phyloP scores from a whole-genome alignment of 35 echinoderm and acorn worm species.

The Stichopus chloronotus region DNA sequence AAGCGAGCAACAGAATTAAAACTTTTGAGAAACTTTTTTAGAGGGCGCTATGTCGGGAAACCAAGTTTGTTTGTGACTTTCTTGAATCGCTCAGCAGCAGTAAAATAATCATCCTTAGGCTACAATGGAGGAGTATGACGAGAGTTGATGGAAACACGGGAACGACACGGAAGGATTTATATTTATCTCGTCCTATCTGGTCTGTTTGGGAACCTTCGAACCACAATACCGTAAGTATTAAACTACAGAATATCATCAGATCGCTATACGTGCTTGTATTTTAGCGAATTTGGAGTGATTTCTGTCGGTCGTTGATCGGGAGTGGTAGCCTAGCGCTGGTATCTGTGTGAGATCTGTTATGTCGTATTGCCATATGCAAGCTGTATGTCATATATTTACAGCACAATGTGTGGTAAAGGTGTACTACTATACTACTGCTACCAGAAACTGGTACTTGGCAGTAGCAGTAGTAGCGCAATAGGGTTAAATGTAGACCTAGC shows the following conservation, averaged over 20 bases:
- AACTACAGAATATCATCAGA: neutral
- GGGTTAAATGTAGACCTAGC: too few relatives aligned
- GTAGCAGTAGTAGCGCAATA: too few relatives aligned
- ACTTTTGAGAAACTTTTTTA: constrained; percentile 23
- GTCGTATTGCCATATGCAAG: too few relatives aligned
- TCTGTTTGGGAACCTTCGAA: neutral
- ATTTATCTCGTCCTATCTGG: neutral
- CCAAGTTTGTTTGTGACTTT: constrained; percentile 42
- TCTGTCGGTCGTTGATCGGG: neutral
- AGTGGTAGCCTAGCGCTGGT: neutral
- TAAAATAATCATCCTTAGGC: neutral
- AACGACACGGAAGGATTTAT: neutral
- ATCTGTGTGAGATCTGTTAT: neutral
- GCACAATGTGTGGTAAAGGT: too few relatives aligned
- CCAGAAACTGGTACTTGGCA: too few relatives aligned
- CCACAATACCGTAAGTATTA: neutral
- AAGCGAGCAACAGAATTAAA: neutral
- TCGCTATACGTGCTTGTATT: neutral
- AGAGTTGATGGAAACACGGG: neutral
- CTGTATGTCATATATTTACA: too few relatives aligned
- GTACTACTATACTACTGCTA: too few relatives aligned
- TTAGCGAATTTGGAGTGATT: neutral
- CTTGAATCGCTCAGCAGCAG: neutral
- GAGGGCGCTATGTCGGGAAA: neutral
- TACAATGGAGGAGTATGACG: neutral